These are phyloP conservation scores for Epistrophe eligans DNA, from an alignment of 2,888 invertebrate genomes.

Conservation along the genomic window DNA sequence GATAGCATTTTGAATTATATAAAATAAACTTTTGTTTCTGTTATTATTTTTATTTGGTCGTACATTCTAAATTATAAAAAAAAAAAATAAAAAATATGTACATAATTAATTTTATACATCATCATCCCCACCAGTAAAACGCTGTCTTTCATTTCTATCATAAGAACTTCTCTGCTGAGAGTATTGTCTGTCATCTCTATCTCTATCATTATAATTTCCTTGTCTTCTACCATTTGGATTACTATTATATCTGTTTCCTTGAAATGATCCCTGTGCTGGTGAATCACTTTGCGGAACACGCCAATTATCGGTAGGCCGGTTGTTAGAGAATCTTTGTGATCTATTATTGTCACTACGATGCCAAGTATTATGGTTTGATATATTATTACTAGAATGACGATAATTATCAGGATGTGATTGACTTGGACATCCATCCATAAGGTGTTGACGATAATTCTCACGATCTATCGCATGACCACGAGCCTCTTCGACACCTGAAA, in stretches of 20 bases:
- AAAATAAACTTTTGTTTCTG: no score
- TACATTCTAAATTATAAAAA: no score
- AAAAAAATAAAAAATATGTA: no score
- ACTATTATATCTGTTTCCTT: background rate
- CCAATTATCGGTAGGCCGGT: background rate
- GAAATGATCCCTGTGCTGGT: background rate
- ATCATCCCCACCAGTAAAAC: background rate
- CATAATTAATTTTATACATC: no score
- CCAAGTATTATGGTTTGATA: background rate
- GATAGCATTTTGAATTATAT: no score
- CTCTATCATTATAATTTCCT: background rate
- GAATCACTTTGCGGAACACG: background rate
- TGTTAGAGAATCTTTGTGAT: background rate
- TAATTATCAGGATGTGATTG: background rate
- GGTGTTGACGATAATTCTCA: conserved; percentile 83
- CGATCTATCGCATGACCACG: conserved; percentile 89
- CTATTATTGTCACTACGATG: background rate
- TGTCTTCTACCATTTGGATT: background rate
- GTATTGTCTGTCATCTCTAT: no score
- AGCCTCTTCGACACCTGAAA: conserved; percentile 87
- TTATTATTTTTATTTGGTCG: no score
- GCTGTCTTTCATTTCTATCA: background rate
- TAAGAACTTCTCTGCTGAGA: background rate
- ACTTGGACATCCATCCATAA: background rate
- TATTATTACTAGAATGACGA: background rate